Percentiles rank a stretch among this genome's conserved stretches.
Evolutionary conservation across 92 coral and sea anemone genomes (phyloP).

Genomic region (Parazoanthus swiftii): DNA sequence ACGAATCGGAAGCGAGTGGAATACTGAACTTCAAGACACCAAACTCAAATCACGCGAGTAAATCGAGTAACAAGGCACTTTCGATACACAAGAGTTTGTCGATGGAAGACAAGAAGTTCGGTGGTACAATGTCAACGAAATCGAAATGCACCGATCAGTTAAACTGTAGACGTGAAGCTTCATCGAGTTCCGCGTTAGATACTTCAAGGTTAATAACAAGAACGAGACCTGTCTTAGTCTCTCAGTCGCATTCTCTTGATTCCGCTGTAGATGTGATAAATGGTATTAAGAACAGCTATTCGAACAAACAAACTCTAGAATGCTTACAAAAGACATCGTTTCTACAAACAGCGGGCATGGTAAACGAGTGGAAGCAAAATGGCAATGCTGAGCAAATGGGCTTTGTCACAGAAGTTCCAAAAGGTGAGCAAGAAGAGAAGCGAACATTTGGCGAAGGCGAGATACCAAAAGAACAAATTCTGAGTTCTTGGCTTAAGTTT

Average conservation of each 20-base stretch:
- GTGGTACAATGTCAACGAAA: background rate
- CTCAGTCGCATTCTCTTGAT: constrained; percentile 1
- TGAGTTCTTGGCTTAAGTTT: constrained; percentile 32
- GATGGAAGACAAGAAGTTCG: background rate
- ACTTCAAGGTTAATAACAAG: background rate
- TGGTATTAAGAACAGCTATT: background rate
- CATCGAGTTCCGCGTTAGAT: background rate
- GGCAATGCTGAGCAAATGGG: background rate
- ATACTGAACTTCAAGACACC: background rate
- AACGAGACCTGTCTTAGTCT: background rate
- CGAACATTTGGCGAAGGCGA: background rate
- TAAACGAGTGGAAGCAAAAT: background rate
- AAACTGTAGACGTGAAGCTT: background rate
- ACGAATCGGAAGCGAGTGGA: background rate
- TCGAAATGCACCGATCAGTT: background rate
- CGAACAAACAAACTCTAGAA: background rate
- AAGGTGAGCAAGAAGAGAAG: background rate
- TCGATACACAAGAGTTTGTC: background rate
- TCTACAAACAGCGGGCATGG: background rate
- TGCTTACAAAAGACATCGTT: background rate
- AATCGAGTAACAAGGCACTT: background rate
- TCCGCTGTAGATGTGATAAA: background rate
- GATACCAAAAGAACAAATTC: constrained; percentile 9
- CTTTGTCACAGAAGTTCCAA: background rate
- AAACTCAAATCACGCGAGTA: background rate